Evolutionary conservation across 1,140 invertebrate species (phyloP), one percentile per base, ranked within the genome.

Genomic region (Aphis gossypii): DNA sequence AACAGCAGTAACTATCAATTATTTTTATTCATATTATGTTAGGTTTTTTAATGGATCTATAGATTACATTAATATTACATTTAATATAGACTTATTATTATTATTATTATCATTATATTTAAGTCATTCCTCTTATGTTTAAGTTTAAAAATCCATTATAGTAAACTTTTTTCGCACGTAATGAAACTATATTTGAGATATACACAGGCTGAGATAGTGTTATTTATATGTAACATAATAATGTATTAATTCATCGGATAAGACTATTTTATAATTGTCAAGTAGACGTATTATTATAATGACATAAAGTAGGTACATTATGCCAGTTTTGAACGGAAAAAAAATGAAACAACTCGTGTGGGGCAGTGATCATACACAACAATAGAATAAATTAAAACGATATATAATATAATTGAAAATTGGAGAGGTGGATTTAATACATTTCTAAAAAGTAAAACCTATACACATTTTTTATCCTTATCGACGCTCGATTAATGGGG

Each of bases 361-460:
- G 44, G 84, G 84, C 84, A 86, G 84, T 86, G 84, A 46, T 86
- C 46, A 76, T 35, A 86, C 84, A 46, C 14, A 86, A 86, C 44
- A 86, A 46, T 86, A 86, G 38, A 46, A 46, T 76, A 46, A 86
- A 86, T 86, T 46, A 30, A 86, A 9, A 41, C 11, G 9, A 86
- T 30, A 23, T 23, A 86, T 25, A 86, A 46, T 44, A 30, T n/a
- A 46, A 46, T 86, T 5, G 21, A 35, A 35, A 88, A 54, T 38
- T 35, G 48, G n/a, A 46, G 18, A n/a, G 25, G 30, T 30, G 60
- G 30, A 20, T 51, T 35, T 6, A 88, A 88, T 41, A 90, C 23
- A 60, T 56, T 25, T 35, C 51, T 44, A 90, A 44, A 60, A 60
- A 90, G 3, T 90, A 90, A 90, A 60, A 90, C 41, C 88, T 90